These are phyloP conservation scores for Diacarnus erythraeanus DNA, from an alignment of 37 sponge, comb jelly and placozoan genomes.

Conservation along the genomic window DNA sequence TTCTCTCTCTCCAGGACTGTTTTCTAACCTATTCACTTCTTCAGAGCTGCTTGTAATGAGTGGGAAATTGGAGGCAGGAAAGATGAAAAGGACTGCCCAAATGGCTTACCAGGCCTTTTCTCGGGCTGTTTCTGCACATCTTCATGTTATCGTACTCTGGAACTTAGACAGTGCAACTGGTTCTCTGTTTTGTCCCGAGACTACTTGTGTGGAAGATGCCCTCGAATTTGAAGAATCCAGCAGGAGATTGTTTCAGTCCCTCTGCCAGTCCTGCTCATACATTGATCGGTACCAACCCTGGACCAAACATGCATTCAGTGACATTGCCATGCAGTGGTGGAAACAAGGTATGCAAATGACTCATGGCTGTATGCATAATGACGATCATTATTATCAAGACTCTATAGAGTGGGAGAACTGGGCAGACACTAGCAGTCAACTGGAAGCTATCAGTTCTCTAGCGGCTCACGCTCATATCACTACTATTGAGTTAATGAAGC, in stretches of 20 bases:
- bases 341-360: conserved; percentile 21
- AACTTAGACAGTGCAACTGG: conserved; percentile 9
- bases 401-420: conserved; percentile 42
- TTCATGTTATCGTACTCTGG: conserved; percentile 70
- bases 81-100: conserved; percentile 42
- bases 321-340: conserved; percentile 71
- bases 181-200: neutral
- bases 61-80: conserved; percentile 23
- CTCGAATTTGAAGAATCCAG: conserved; percentile 5
- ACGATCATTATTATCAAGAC: neutral
- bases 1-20: conserved; percentile 24
- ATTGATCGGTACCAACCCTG: conserved; percentile 40
- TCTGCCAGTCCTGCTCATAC: conserved; percentile 28
- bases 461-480: conserved; percentile 67
- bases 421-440: conserved; percentile 32
- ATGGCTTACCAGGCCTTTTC: conserved; percentile 42
- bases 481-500: conserved; percentile 10
- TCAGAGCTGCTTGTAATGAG: conserved; percentile 69
- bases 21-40: conserved; percentile 39
- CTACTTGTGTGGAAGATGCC: neutral
- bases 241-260: conserved; percentile 19
- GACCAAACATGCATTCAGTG: conserved; percentile 45
- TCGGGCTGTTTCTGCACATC: conserved; percentile 20
- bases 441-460: conserved; percentile 53
- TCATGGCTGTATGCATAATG: neutral